phyloP scores from a whole-genome alignment of 2,797 vertebrate genomes.

The Oreortyx pictus region DNA sequence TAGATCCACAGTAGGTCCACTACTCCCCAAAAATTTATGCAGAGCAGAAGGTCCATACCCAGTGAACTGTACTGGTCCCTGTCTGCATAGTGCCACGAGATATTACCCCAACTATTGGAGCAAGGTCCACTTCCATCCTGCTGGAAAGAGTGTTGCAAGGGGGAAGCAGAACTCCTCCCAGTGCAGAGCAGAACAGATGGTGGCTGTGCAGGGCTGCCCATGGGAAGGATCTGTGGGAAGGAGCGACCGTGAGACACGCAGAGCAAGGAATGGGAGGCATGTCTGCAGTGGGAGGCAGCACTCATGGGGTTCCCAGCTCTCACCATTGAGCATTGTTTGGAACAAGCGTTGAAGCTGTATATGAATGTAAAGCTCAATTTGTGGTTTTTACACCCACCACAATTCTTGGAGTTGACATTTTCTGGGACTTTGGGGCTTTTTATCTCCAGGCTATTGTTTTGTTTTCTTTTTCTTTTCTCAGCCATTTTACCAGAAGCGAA shows the following conservation, averaged over 20 bases:
- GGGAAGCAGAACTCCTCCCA: conserved; percentile 24
- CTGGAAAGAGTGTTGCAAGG: background rate
- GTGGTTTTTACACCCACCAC: conserved; percentile 52
- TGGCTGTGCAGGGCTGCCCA: conserved; percentile 11
- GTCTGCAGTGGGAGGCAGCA: conserved; percentile 57
- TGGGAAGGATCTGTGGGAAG: conserved; percentile 44
- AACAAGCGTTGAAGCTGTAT: background rate
- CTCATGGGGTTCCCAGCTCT: background rate
- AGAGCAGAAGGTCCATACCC: background rate
- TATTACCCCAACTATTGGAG: background rate
- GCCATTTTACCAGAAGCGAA: background rate
- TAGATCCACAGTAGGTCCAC: background rate
- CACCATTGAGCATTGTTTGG: conserved; percentile 20
- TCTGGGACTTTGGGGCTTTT: conserved; percentile 12
- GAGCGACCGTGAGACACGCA: conserved; percentile 16
- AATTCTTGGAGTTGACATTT: conserved; percentile 56
- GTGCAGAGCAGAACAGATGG: background rate
- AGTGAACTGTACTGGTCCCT: background rate
- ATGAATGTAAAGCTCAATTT: background rate
- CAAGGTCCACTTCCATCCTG: background rate
- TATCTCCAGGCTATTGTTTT: background rate
- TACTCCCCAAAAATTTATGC: background rate
- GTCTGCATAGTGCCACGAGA: background rate
- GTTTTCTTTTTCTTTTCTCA: background rate
- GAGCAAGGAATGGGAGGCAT: conserved; percentile 63